Evolutionary conservation across 2,888 invertebrate species (phyloP).

Genomic region (Ochropleura plecta): DNA sequence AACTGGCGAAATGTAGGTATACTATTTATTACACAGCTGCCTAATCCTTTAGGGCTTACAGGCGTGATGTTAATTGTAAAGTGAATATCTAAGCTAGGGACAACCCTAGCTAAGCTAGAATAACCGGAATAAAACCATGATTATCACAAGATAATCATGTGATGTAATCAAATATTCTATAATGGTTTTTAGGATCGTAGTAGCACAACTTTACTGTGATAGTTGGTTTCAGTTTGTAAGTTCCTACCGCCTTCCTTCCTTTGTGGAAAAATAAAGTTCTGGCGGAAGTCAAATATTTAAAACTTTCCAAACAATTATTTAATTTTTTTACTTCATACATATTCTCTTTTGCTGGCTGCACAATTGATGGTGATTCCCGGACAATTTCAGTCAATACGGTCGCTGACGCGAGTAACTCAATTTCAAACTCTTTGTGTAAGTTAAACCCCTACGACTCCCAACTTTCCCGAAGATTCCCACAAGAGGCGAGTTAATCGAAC

Average conservation of each 20-base stretch:
- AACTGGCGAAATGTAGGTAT: too few species aligned
- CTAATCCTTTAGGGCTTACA: background rate
- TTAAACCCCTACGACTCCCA: background rate
- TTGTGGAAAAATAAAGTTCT: background rate
- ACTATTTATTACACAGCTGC: too few species aligned
- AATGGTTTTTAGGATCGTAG: background rate
- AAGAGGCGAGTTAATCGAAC: conserved; percentile 21
- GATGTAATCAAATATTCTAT: background rate
- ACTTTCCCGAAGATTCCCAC: background rate
- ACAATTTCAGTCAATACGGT: background rate
- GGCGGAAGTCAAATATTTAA: background rate
- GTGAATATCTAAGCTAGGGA: background rate
- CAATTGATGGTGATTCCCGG: background rate
- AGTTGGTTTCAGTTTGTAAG: background rate
- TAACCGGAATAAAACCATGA: too few species aligned
- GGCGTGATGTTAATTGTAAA: background rate
- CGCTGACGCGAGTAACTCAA: background rate
- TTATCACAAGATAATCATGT: too few species aligned
- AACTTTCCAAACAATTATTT: background rate
- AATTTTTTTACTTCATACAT: background rate
- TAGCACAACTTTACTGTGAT: background rate
- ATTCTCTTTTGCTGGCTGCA: background rate
- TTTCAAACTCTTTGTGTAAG: background rate
- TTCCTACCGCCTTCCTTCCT: background rate
- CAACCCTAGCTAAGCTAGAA: too few species aligned